Evolutionary conservation across 2,113 vertebrate species (phyloP).

Genomic region (Indri indri): DNA sequence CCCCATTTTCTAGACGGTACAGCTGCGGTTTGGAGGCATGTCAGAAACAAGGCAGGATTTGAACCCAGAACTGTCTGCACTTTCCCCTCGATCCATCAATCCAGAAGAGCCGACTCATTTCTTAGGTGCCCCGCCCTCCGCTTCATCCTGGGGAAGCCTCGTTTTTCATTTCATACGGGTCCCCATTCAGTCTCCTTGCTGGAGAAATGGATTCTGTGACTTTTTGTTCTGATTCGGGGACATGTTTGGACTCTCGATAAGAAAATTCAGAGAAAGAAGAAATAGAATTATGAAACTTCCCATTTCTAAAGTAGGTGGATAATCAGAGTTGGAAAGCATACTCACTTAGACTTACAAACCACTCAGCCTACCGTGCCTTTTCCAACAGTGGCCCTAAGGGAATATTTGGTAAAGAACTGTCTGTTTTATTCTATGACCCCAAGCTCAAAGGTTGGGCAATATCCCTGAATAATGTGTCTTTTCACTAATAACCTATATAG

Average conservation of each 20-base stretch:
- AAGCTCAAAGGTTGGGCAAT: background rate
- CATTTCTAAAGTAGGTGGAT: background rate
- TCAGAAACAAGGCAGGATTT: background rate
- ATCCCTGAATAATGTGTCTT: background rate
- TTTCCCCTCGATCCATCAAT: accelerated
- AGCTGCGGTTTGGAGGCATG: accelerated
- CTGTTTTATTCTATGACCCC: background rate
- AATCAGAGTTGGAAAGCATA: background rate
- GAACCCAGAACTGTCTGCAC: background rate
- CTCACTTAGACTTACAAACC: background rate
- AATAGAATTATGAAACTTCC: background rate
- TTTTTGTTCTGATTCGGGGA: background rate
- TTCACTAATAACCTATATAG: background rate
- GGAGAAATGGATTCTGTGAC: background rate
- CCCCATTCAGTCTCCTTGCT: no score
- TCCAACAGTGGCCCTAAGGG: background rate
- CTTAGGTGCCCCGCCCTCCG: accelerated
- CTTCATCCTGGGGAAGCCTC: background rate
- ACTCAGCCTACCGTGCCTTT: background rate
- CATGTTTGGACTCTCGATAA: background rate
- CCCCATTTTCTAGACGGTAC: background rate
- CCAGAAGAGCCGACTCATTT: accelerated
- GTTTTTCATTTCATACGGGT: accelerated
- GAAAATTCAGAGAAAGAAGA: background rate
- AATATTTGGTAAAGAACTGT: background rate